Percentiles rank a stretch among this genome's conserved stretches.
These are phyloP conservation scores for Scaptomyza tumidula DNA, from an alignment of 2,888 invertebrate species.

Conservation along the genomic window DNA sequence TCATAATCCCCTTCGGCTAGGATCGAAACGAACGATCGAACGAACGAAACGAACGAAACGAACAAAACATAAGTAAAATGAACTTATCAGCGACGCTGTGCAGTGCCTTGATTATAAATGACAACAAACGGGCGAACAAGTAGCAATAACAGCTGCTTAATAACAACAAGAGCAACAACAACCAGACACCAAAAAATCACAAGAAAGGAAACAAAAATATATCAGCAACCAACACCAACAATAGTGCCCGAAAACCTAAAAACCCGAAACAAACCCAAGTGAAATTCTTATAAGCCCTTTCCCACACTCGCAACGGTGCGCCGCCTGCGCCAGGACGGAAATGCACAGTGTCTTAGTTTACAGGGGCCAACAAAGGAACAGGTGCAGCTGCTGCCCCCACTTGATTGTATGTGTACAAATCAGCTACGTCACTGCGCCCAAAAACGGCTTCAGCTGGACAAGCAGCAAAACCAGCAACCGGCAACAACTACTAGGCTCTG, in stretches of 20 bases:
- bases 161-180: conserved; percentile 42
- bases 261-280: conserved; percentile 71
- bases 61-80: conserved; percentile 49
- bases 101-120: conserved; percentile 77
- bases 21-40: conserved; percentile 32
- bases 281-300: conserved; percentile 79
- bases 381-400: conserved; percentile 63
- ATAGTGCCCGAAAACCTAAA: conserved; percentile 60
- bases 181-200: conserved; percentile 59
- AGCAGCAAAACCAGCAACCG: conserved; percentile 52
- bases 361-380: conserved; percentile 58
- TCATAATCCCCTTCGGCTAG: conserved; percentile 67
- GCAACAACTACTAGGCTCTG: conserved; percentile 69
- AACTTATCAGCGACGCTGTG: conserved; percentile 71
- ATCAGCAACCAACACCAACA: conserved; percentile 49
- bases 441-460: conserved; percentile 62
- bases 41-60: conserved; percentile 7
- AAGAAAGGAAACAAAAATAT: conserved; percentile 65
- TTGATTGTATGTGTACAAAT: conserved; percentile 14
- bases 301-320: conserved; percentile 75
- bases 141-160: conserved; percentile 71
- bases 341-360: conserved; percentile 72
- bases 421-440: conserved; percentile 68
- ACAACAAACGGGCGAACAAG: conserved; percentile 76
- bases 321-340: conserved; percentile 77